Evolutionary conservation across 2,113 vertebrate genomes (phyloP), one percentile per base, ranked within the genome.

Genomic region (Dipodomys merriami): DNA sequence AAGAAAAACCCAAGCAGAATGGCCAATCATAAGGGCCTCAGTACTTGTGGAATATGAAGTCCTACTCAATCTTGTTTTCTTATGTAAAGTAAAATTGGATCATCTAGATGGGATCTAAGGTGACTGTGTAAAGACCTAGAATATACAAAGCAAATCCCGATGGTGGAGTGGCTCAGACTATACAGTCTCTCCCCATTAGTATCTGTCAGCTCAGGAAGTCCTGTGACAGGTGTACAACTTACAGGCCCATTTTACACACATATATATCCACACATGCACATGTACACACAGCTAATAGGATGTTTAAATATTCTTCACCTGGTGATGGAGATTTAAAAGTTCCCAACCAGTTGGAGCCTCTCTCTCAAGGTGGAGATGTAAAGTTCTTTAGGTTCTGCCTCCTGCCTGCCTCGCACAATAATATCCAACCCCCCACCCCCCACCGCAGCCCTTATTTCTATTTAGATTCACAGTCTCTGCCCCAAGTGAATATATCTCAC

Each of bases 321-420:
- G 64, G 35, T 64, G 83, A 35, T 22, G 30, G 49, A 88, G 76
- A 79, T 90, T 94, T 86, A 76, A 93, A 91, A 88, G 73, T 67
- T 5, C 4, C 49, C 12, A 53, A 9, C 65, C 69, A 90, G 65
- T 4, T 30, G 65, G 57, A 65, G 64, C n/a, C 0, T 22, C 7
- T 44, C 10, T 7, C 27, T 39, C 12, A 25, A 71, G 23, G 30
- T 1, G 25, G 35, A 16, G n/a, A 7, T 25, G 33, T 16, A 1
- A 57, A 29, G 20, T 62, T 73, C n/a, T 35, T 33, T 12, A 25
- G n/a, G 35, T 2, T 25, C 15, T 6, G 5, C 22, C 67, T 29
- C 39, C 53, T 11, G 13, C n/a, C 7, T 30, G 71, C 68, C 60
- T 53, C 65, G 71, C 30, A 33, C 22, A 67, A 12, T 60, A n/a